Evolutionary conservation across 2,888 invertebrate species (phyloP), one percentile per base, ranked within the genome.

Genomic region (Gasteruption jaculator): DNA sequence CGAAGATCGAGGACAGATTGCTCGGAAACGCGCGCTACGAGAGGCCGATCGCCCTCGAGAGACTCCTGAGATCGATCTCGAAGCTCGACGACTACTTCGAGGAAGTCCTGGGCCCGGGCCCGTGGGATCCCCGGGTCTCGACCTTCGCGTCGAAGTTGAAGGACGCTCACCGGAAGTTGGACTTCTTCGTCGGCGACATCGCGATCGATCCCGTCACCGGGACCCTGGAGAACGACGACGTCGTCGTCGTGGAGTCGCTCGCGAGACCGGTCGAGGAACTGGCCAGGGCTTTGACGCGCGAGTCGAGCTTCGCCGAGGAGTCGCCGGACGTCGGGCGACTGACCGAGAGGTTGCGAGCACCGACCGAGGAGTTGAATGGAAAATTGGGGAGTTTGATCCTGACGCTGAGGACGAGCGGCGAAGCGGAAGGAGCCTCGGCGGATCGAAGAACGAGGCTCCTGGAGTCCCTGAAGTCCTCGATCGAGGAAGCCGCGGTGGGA

Each of bases 191-290:
- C 15, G 47, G 53, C 3, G 58, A 56, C 24, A 45, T 63, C 3
- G 41, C 46, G 0, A 34, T 61, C n/a, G 54, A 61, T 46, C 56
- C 59, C 18, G 39, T 55, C 2, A 58, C 44, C 33, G 60, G 63
- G 21, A 50, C 56, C 46, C 53, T 54, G 18, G 62, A 62, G 41
- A 68, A 64, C 21, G 62, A 65, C 6, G 68, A 69, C 46, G 65
- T 63, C 4, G 61, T 69, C 10, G 54, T 69, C 2, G 56, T 69
- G 3, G 68, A 69, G 38, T 61, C 66, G 4, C 44, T 69, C 3
- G 55, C 61, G 0, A 53, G 58, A 33, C 64, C 66, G 1, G 30
- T 69, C 12, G 67, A 68, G 38, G 63, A 62, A 24, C 39, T 61
- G 5, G 50, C 50, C 2, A 43, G 46, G 30, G 49, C 46, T 16